Base-by-base conservation (phyloP, 1,140 invertebrate genomes). In the Drosophila kanapiae region DNA sequence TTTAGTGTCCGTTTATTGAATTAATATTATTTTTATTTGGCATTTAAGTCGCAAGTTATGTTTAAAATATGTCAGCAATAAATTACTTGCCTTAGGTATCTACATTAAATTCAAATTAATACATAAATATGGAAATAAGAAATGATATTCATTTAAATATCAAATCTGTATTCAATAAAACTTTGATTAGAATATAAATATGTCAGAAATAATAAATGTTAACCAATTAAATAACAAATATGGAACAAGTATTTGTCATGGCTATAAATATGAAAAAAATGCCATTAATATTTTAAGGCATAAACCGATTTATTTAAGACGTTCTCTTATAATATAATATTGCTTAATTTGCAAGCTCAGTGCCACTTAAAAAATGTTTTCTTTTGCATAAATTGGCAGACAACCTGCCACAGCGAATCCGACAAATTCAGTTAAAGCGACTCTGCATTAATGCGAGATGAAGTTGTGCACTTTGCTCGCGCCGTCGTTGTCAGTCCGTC, bases 401-500 rank as follows among this genome's bases (percentile, higher is more conserved):
- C 53, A 40, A 8, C 4, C 33, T 57, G 74, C 35, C 62, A 33
- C 51, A 60, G 48, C 42, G 67, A 54, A 16, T 53, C 31, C 54
- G 27, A 56, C 56, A 80, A 57, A 51, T 63, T 47, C 43, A 37
- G 43, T 65, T 75, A 57, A 78, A 70, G 53, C 64, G 54, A 57
- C 71, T 54, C 53, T 60, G 80, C 78, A 78, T 88, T 80, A 87
- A 87, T 88, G 84, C 59, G 58, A 83, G 71, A 84, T 84, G 74
- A 79, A 87, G 84, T 87, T 87, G 84, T 88, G 84, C 80, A 80
- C 78, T 81, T 87, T 72, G 65, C 54, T 33, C 47, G 11, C 33
- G 13, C 27, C 43, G 29, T 33, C 35, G 60, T 53, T 60, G 59
- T 49, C 33, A 57, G 31, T 58, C 56, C 35, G 40, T 37, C 60